Evolutionary conservation across 2,888 invertebrate species (phyloP), one percentile per base, ranked within the genome.

Genomic region (Lasioglossum pauxillum): DNA sequence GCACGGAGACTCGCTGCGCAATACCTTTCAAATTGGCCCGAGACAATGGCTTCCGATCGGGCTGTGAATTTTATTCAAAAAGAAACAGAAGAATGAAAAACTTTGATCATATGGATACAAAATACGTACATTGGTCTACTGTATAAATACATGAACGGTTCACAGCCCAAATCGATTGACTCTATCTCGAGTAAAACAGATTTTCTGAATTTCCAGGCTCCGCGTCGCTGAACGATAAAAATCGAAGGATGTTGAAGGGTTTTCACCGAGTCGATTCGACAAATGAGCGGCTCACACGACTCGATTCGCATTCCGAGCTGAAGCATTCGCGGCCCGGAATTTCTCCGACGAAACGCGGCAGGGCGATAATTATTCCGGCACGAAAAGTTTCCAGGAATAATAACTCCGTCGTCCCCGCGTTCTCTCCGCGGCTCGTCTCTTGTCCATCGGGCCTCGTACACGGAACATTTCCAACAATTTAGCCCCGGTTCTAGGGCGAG

Each of bases 351-450:
- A 84, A 78, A 75, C 85, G 16, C 60, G 27, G 49, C 35, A 53
- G 7, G 27, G 72, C 35, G 80, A 78, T 82, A 84, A 88, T 88
- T 88, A 82, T 82, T 78, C 82, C 72, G 75, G 49, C 82, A 78
- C 87, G 87, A 84, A 84, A 88, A 80, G 84, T 88, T 80, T 80
- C 78, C 80, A 49, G 46, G 87, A 80, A 84, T 88, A 88, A 88
- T 88, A 88, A 88, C 82, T 76, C 73, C 41, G 73, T 75, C 27
- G 35, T 85, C 74, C n/a, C 31, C 10, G 67, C 67, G 38, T 41
- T 38, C 38, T 60, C 74, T 5, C 73, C 64, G 31, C 60, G 16
- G n/a, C 31, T 44, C 49, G 80, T 75, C 60, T n/a, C 84, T n/a
- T 69, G 84, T 84, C 57, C 80, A 74, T 80, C 82, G 78, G 75